Evolutionary conservation across 1,140 invertebrate species (phyloP), one percentile per base, ranked within the genome.

Genomic region (Cryptotermes secundus): DNA sequence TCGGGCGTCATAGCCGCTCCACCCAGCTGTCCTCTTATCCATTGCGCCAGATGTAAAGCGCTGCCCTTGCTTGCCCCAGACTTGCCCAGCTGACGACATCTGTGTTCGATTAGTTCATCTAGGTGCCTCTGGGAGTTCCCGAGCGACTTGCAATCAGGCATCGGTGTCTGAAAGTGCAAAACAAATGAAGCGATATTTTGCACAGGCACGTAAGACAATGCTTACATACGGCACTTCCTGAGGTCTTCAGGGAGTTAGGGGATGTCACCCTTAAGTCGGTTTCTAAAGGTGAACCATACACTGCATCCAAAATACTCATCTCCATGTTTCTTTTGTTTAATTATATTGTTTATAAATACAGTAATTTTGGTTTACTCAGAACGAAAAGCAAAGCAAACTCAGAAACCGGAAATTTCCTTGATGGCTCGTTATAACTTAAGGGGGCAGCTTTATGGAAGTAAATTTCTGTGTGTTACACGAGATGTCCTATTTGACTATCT

Each of bases 41-140:
- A 95, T 86, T 94, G 93, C 72, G 94, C 93, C 79, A 95, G 88
- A 87, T 95, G 94, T 85, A 94, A 86, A 53, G 93, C 91, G 85
- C 93, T 91, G 85, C 92, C 91, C 87, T 91, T 92, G 89, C 92
- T 91, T 88, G 92, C 89, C 86, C 91, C 88, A 79, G 90, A 88
- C 87, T 93, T 93, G 84, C 92, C 91, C 34, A 93, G 87, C 82
- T 92, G 92, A 81, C 92, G 91, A 87, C 92, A 93, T 84, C 92
- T 91, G 86, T 92, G 91, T 85, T 93, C 92, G 84, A 93, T 92
- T 65, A 93, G 87, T 85, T 92, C 90, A 85, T 92, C 91, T 79
- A 92, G 79, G 26, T 85, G 85, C 12, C 85, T 38, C 42, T 85
- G 85, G 14, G 85, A 84, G 24, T 65, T 82, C 36, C 31, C 45